phyloP scores from a whole-genome alignment of 2,113 vertebrate species.

The Irena cyanogastra region DNA sequence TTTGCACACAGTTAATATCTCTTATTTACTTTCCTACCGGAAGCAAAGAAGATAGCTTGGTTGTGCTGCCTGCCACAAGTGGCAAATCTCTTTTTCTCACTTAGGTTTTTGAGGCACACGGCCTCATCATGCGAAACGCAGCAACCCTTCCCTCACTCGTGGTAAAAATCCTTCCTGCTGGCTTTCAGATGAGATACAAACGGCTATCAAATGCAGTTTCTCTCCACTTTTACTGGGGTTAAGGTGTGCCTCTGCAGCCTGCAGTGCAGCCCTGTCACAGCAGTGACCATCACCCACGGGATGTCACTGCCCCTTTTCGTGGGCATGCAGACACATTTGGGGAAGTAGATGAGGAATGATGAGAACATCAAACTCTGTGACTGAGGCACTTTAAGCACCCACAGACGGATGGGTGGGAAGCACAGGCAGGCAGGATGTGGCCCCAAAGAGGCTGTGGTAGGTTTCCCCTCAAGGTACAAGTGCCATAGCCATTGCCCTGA shows the following conservation, averaged over 20 bases:
- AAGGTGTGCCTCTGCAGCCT: neutral
- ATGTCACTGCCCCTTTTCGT: fast-evolving
- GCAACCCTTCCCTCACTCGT: neutral
- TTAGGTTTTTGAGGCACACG: neutral
- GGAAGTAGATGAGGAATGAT: neutral
- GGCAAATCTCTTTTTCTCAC: neutral
- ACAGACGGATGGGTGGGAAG: neutral
- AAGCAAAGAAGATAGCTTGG: neutral
- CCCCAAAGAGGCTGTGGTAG: neutral
- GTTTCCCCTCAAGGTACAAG: neutral
- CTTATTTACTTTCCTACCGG: neutral
- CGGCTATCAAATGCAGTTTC: neutral
- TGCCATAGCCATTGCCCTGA: neutral
- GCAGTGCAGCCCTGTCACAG: neutral
- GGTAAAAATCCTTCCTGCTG: neutral
- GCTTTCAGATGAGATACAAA: neutral
- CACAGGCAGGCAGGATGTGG: neutral
- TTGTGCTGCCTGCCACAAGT: neutral
- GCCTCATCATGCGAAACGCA: fast-evolving
- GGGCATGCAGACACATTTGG: neutral
- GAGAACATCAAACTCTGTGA: neutral
- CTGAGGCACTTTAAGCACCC: neutral
- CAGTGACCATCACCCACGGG: neutral
- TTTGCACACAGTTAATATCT: neutral
- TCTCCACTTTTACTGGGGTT: neutral